Evolutionary conservation across 2,113 vertebrate genomes (phyloP), one percentile per base, ranked within the genome.

Genomic region (Carettochelys insculpta): DNA sequence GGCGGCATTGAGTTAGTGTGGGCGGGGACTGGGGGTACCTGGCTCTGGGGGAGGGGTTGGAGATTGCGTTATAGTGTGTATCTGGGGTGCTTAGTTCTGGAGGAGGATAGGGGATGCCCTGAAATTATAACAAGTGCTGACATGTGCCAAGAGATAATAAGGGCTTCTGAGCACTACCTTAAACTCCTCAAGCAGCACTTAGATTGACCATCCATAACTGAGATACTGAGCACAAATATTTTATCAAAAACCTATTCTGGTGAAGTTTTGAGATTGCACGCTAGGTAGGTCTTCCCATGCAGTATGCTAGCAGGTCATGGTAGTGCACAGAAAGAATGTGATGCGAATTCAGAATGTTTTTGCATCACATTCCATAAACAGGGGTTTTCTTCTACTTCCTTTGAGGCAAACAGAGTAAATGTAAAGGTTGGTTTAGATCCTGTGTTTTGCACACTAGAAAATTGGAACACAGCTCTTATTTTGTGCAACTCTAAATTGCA

Each of bases 351-450:
- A 24, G 3, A 24, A 29, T 27, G 6, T 75, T 27, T 75, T 75
- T 75, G 10, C 41, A 75, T 75, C 25, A 43, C 24, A 6, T 13
- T 14, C 25, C 11, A 75, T 25, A 75, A 24, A 45, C 41, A 8
- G 45, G n/a, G 88, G 81, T 88, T 90, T 90, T 34, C 90, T 94
- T 94, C 87, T 94, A 50, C 92, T 96, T 95, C 94, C 50, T 52
- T 92, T 34, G 91, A 91, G 75, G 90, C 82, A 95, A 83, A 25
- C 58, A 90, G 78, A 80, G 82, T 79, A 87, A 75, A 68, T 50
- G 25, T 13, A 90, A 50, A 85, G 79, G 31, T 89, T 94, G 77
- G 45, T 71, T 54, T n/a, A 68, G 31, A 24, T 86, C 75, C 51
- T 92, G 34, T 71, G 47, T 85, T 10, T 24, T 80, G 5, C 77